These are phyloP conservation scores for Stigmatopora argus DNA, from an alignment of 2,113 vertebrate genomes.

Conservation along the genomic window DNA sequence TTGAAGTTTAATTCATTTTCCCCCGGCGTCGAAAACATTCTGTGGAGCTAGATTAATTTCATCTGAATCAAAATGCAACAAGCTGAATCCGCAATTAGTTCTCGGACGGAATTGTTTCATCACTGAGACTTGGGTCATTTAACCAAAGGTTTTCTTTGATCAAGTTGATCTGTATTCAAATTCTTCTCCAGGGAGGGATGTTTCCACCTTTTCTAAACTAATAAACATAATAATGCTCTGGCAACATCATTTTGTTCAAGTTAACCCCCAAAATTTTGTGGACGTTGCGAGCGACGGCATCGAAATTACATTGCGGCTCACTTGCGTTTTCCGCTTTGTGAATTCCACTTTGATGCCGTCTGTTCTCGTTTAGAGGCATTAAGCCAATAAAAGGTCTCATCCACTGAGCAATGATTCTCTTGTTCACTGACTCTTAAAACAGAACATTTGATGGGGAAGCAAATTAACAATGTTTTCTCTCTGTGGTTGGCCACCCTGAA, in stretches of 20 bases:
- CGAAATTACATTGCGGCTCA: neutral
- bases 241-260: neutral
- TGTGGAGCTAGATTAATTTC: constrained; percentile 2
- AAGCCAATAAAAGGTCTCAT: constrained; percentile 8
- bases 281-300: neutral
- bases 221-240: neutral
- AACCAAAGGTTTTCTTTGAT: constrained; percentile 1
- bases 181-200: neutral
- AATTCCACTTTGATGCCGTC: neutral
- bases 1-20: constrained; percentile 8
- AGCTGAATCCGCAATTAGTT: constrained; percentile 4
- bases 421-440: constrained; percentile 6
- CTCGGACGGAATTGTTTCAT: neutral
- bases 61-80: constrained; percentile 2
- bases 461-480: neutral
- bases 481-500: neutral
- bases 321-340: neutral
- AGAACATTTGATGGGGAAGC: constrained; percentile 10
- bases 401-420: neutral
- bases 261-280: neutral
- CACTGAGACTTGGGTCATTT: neutral
- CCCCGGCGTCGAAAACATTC: neutral
- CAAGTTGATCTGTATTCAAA: neutral
- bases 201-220: neutral
- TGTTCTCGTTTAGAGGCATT: constrained; percentile 2